phyloP scores from a whole-genome alignment of 2,888 invertebrate genomes.

The Trissolcus japonicus region DNA sequence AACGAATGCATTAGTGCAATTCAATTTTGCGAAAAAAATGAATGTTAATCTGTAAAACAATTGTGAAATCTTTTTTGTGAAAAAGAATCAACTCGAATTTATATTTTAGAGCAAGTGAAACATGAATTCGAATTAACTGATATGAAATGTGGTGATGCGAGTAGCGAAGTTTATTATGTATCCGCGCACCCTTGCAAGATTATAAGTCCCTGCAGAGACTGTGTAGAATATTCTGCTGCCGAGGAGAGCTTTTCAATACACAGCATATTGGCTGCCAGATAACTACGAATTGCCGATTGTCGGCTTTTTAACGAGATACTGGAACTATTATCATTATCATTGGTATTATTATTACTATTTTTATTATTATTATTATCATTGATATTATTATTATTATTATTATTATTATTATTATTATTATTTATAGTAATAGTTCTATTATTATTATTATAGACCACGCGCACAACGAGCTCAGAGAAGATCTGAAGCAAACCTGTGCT shows the following conservation, averaged over 20 bases:
- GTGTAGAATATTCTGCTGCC: slow-evolving; percentile 49
- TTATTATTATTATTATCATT: too few species aligned
- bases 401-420: too few species aligned
- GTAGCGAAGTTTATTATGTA: slow-evolving; percentile 61
- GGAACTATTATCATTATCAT: slow-evolving; percentile 41
- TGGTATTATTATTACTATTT: slow-evolving; percentile 1
- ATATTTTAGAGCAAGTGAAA: slow-evolving; percentile 15
- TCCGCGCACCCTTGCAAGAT: slow-evolving; percentile 59
- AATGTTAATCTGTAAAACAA: too few species aligned
- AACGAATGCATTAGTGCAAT: too few species aligned
- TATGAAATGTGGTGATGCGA: slow-evolving; percentile 21
- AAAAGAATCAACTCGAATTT: slow-evolving; percentile 61
- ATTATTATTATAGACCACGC: too few species aligned
- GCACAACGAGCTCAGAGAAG: too few species aligned
- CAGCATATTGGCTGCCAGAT: slow-evolving; percentile 61
- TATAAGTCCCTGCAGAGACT: slow-evolving; percentile 56
- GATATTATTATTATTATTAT: too few species aligned
- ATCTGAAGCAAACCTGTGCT: too few species aligned
- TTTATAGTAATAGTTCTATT: too few species aligned
- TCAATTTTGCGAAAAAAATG: too few species aligned
- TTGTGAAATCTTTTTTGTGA: too few species aligned
- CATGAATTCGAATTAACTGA: slow-evolving; percentile 31
- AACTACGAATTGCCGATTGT: slow-evolving; percentile 48
- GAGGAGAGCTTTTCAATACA: slow-evolving; percentile 54
- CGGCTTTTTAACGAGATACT: slow-evolving; percentile 43